Evolutionary conservation across 2,888 invertebrate species (phyloP), one percentile per base, ranked within the genome.

Genomic region (Drosophila prostipennis): DNA sequence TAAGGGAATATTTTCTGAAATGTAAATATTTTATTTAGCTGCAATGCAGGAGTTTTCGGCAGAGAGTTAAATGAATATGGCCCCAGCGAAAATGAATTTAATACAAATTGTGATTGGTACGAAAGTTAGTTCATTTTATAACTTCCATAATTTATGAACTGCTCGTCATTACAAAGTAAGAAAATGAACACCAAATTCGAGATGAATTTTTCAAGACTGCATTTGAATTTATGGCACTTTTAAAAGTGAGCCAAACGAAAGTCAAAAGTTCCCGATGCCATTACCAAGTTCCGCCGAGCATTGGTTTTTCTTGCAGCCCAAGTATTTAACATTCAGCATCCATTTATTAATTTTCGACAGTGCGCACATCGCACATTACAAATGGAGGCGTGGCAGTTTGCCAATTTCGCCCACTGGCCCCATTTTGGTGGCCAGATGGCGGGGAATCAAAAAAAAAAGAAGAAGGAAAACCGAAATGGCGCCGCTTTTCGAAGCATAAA

Each of bases 341-440:
- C 75, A 74, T 84, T 84, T 80, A 84, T 87, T 84, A 87, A 87
- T 80, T 84, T 87, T 86, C 70, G 77, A 78, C 81, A 74, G 67
- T 59, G 65, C 72, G 67, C 72, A 60, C 67, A 29, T 16, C 26
- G 5, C 6, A 26, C n/a, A 64, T 65, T 71, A 69, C 70, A 75
- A 79, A 76, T 54, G 40, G 43, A 59, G 79, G 72, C 76, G 77
- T 76, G 75, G 80, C 74, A 57, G 26, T 42, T 51, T 42, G 72
- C 75, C 79, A 81, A 76, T 70, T 81, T 74, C 32, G 56, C 63
- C 29, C 42, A 26, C 45, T 67, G 34, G 60, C 48, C 19, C 23
- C 42, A 54, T 54, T 60, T 58, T 29, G 37, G 7, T 8, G 43
- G 60, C 55, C 64, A 70, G 65, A 65, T 46, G 39, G 52, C 32